Conservation (phyloP, 1,140 invertebrate genomes). For the Yoshiicerus persimilis region DNA sequence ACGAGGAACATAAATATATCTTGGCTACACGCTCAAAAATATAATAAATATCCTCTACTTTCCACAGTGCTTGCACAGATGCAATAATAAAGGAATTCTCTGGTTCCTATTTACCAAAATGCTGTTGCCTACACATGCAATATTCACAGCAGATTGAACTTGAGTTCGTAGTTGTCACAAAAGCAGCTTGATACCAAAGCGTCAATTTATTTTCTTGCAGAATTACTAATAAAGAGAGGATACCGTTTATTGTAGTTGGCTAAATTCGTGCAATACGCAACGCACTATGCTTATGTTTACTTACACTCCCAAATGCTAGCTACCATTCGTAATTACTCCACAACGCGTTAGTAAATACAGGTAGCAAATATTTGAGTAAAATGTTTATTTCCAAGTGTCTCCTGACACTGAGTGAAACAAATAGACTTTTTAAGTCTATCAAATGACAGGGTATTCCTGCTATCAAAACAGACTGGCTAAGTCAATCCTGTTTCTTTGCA, state of each 20-base stretch:
- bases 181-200: not conserved
- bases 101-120: not conserved
- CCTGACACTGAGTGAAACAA: not conserved
- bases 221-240: too few species aligned
- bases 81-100: not conserved
- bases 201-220: not conserved
- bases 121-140: not conserved
- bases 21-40: not conserved
- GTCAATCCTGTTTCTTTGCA: too few species aligned
- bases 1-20: not conserved
- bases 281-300: too few species aligned
- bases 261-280: too few species aligned
- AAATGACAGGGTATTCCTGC: not conserved
- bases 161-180: not conserved
- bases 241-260: too few species aligned
- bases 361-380: not conserved
- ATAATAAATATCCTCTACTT: not conserved
- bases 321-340: not conserved
- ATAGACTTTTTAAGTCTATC: not conserved
- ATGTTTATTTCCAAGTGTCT: not conserved
- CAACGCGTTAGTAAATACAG: not conserved
- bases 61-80: too few species aligned
- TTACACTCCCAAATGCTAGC: too few species aligned
- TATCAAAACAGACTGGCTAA: not conserved
- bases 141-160: not conserved